phyloP scores from a whole-genome alignment of 1,140 invertebrate species.

The Elymnias hypermnestra region DNA sequence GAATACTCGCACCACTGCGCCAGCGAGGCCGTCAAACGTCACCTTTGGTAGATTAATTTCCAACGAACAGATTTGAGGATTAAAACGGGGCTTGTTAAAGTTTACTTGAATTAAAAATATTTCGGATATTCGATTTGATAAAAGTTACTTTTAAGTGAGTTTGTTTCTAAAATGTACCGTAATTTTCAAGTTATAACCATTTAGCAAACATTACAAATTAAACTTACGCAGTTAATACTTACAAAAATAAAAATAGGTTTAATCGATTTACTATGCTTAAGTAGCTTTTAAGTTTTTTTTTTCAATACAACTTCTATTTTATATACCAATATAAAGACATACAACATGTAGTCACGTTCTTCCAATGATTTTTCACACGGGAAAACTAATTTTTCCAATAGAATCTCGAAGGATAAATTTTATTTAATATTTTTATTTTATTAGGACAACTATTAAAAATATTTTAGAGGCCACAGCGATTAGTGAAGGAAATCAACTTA shows the following conservation, averaged over 20 bases:
- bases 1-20: too few relatives aligned
- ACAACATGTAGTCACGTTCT: neutral
- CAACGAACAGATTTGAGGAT: too few relatives aligned
- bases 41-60: too few relatives aligned
- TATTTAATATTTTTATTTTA: neutral
- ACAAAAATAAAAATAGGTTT: slow-evolving; percentile 3
- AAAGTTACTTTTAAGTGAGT: too few relatives aligned
- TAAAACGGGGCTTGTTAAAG: too few relatives aligned
- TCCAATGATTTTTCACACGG: slow-evolving; percentile 1
- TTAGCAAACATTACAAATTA: neutral
- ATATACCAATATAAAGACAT: neutral
- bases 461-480: neutral
- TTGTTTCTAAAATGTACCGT: neutral
- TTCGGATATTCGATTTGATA: too few relatives aligned
- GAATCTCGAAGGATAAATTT: neutral
- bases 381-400: neutral
- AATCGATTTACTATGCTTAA: slow-evolving; percentile 1
- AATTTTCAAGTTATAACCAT: neutral
- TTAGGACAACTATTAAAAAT: neutral
- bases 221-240: slow-evolving; percentile 1
- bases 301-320: neutral
- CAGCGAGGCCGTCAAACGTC: too few relatives aligned
- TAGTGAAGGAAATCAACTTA: too few relatives aligned
- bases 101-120: too few relatives aligned
- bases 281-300: neutral